Conservation (phyloP, 1,140 invertebrate genomes). For the Triops longicaudatus region DNA sequence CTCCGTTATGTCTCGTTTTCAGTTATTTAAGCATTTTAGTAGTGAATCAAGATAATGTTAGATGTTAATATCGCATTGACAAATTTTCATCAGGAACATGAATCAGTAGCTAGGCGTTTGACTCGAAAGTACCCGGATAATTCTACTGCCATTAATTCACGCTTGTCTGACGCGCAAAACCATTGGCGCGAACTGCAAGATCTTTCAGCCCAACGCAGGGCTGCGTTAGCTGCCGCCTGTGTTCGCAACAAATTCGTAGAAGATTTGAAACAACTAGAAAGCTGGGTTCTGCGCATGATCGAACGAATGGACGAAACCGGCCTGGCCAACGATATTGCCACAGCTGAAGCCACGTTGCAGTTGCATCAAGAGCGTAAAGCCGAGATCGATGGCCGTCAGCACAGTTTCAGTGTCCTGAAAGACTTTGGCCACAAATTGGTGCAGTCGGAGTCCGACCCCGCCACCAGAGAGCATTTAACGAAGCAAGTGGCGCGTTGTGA, state of each 20-base stretch:
- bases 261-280: conserved; percentile 61
- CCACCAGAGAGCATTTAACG: conserved; percentile 31
- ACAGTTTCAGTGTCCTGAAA: conserved; percentile 65
- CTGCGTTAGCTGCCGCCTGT: conserved; percentile 59
- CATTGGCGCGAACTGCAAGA: conserved; percentile 64
- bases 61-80: no score
- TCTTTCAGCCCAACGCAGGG: conserved; percentile 53
- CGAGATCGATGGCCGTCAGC: conserved; percentile 85
- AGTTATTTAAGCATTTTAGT: no score
- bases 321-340: conserved; percentile 73
- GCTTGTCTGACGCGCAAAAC: conserved; percentile 53
- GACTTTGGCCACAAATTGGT: conserved; percentile 56
- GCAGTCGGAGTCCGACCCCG: background rate
- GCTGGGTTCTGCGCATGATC: conserved; percentile 71
- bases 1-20: no score
- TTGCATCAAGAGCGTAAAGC: conserved; percentile 90
- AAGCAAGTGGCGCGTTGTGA: conserved; percentile 53
- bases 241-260: conserved; percentile 73
- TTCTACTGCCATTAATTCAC: conserved; percentile 54
- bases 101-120: conserved; percentile 53
- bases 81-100: conserved; percentile 47
- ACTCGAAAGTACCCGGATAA: conserved; percentile 66
- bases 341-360: conserved; percentile 81
- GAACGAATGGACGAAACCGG: conserved; percentile 79
- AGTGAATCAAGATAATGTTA: no score